Evolutionary conservation across 2,888 invertebrate species (phyloP).

Genomic region (Melinopterus prodromus): DNA sequence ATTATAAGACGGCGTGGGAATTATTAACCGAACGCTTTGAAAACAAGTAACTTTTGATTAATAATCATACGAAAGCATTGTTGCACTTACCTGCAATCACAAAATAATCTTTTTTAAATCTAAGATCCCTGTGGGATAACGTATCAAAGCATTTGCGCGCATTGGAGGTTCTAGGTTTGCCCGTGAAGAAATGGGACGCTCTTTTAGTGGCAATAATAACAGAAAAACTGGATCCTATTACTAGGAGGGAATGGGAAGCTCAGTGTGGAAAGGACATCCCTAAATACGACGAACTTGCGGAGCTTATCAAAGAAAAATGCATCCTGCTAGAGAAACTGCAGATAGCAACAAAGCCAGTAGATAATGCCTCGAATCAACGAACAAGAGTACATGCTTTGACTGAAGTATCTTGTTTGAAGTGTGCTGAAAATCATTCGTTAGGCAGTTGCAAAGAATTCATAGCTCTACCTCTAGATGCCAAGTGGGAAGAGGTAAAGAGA

Average conservation of each 20-base stretch:
- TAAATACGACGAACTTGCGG: slow-evolving; percentile 5
- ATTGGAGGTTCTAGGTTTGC: slow-evolving; percentile 11
- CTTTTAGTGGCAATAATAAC: slow-evolving; percentile 17
- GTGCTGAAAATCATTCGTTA: slow-evolving; percentile 7
- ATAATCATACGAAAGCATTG: slow-evolving; percentile 27
- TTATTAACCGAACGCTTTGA: slow-evolving; percentile 27
- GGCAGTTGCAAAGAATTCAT: slow-evolving; percentile 22
- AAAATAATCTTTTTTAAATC: slow-evolving; percentile 24
- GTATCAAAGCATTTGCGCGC: slow-evolving; percentile 25
- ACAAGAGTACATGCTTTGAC: not conserved
- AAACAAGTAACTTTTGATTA: slow-evolving; percentile 21
- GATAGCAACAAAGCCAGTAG: slow-evolving; percentile 8
- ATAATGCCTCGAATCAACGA: not conserved
- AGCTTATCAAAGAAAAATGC: slow-evolving; percentile 16
- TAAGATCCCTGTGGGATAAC: slow-evolving; percentile 27
- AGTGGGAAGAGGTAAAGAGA: slow-evolving; percentile 17
- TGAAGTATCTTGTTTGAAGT: slow-evolving; percentile 5
- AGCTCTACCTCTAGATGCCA: slow-evolving; percentile 8
- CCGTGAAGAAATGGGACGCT: slow-evolving; percentile 25
- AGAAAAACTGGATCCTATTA: slow-evolving; percentile 12
- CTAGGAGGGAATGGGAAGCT: slow-evolving; percentile 19
- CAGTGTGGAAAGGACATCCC: slow-evolving; percentile 11
- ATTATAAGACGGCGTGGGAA: slow-evolving; percentile 27
- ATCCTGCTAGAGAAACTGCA: slow-evolving; percentile 13
- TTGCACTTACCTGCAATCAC: slow-evolving; percentile 20